phyloP scores from a whole-genome alignment of 2,888 invertebrate species.

The Agrotis segetum region DNA sequence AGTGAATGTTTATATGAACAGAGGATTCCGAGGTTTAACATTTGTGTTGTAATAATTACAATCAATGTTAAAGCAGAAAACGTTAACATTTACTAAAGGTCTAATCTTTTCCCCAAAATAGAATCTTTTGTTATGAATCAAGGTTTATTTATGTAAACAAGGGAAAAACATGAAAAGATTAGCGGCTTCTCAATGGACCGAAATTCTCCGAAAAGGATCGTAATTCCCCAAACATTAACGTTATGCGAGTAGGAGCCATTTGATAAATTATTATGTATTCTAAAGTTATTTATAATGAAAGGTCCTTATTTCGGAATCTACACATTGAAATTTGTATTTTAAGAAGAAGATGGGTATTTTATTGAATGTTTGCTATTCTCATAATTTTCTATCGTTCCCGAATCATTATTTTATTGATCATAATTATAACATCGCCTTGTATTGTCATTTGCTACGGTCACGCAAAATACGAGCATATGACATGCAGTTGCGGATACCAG shows the following conservation, averaged over 20 bases:
- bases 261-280: slow-evolving; percentile 18
- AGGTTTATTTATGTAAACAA: slow-evolving; percentile 25
- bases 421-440: background rate
- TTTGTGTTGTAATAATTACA: background rate
- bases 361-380: slow-evolving; percentile 11
- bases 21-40: background rate
- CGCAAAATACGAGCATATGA: no score
- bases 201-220: slow-evolving; percentile 29
- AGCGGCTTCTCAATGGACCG: slow-evolving; percentile 16
- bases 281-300: slow-evolving; percentile 13
- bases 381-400: background rate
- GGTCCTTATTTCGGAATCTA: slow-evolving; percentile 13
- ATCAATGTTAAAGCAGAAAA: background rate
- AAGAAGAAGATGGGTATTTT: background rate
- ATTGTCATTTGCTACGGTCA: background rate
- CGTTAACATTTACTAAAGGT: background rate
- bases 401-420: background rate
- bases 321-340: slow-evolving; percentile 22
- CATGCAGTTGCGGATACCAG: no score
- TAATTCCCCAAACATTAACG: slow-evolving; percentile 10
- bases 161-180: slow-evolving; percentile 28
- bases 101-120: slow-evolving; percentile 6
- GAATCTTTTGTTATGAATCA: slow-evolving; percentile 4
- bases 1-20: background rate
- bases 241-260: slow-evolving; percentile 21